These are phyloP conservation scores for Thripadectes ignobilis DNA, from an alignment of 2,797 vertebrate species.

Conservation along the genomic window DNA sequence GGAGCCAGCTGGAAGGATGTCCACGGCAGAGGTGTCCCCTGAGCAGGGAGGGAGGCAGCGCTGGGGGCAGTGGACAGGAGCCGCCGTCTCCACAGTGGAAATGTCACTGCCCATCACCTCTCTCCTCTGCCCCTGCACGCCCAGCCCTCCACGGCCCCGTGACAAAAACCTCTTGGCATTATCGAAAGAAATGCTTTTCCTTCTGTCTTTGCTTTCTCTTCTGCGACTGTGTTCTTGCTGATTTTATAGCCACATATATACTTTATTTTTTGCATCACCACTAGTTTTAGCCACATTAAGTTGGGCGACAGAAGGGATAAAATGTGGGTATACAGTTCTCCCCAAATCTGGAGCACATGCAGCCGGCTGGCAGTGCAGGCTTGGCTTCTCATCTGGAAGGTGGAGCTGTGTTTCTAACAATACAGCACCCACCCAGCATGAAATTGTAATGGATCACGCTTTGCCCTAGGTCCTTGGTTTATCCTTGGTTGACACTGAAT, in stretches of 20 bases:
- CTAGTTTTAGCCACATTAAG: background rate
- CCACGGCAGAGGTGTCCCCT: background rate
- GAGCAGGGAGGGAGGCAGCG: background rate
- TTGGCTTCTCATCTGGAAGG: constrained; percentile 24
- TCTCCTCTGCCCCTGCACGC: background rate
- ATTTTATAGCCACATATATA: background rate
- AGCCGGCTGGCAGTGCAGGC: background rate
- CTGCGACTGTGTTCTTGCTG: background rate
- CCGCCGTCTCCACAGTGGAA: fast-evolving
- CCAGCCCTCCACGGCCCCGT: background rate
- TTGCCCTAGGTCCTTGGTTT: constrained; percentile 48
- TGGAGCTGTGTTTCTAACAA: constrained; percentile 25
- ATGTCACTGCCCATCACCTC: constrained; percentile 2
- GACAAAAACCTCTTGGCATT: background rate
- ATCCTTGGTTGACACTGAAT: constrained; percentile 52
- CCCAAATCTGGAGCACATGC: background rate
- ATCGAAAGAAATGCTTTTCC: fast-evolving
- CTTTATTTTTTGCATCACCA: background rate
- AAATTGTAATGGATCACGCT: constrained; percentile 29
- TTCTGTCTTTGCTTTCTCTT: background rate
- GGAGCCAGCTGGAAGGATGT: background rate
- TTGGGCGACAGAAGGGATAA: background rate
- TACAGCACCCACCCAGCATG: constrained; percentile 39
- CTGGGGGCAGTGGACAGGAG: background rate
- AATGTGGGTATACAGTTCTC: background rate